phyloP scores from a whole-genome alignment of 2,113 vertebrate genomes.

The Connochaetes taurinus region DNA sequence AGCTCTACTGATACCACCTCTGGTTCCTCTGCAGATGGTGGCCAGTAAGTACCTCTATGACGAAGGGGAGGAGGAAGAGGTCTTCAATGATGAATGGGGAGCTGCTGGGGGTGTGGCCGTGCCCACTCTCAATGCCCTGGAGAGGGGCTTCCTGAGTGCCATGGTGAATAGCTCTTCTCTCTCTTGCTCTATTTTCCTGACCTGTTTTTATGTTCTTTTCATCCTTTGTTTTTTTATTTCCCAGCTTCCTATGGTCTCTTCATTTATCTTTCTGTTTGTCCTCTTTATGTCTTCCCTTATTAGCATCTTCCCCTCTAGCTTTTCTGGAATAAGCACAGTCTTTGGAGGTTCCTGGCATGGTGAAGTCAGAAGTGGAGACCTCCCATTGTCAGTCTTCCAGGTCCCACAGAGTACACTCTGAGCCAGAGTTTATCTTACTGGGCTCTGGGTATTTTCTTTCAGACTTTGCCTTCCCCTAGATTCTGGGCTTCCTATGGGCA shows the following conservation, averaged over 20 bases:
- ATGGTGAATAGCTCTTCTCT: slow-evolving; percentile 83
- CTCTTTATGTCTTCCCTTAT: background rate
- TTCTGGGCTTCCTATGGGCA: background rate
- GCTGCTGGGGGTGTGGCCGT: slow-evolving; percentile 94
- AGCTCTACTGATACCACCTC: background rate
- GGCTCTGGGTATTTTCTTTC: background rate
- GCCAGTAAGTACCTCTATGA: slow-evolving; percentile 99
- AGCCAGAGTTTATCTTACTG: background rate
- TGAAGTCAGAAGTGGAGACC: background rate
- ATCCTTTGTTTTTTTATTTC: background rate
- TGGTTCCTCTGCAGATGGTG: slow-evolving; percentile 88
- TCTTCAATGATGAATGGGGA: slow-evolving; percentile 98
- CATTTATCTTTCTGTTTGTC: background rate
- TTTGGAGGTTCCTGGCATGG: background rate
- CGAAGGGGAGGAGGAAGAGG: slow-evolving; percentile 98
- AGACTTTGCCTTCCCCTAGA: background rate
- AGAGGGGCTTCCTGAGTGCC: slow-evolving; percentile 95
- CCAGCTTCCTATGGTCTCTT: background rate
- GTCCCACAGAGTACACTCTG: background rate
- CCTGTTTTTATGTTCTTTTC: background rate
- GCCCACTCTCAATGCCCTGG: slow-evolving; percentile 93
- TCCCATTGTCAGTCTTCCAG: background rate
- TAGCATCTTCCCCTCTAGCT: background rate
- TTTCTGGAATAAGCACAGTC: background rate
- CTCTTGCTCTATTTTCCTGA: background rate